Evolutionary conservation across 2,113 vertebrate genomes (phyloP), one percentile per base, ranked within the genome.

Genomic region (Ranitomeya imitator): DNA sequence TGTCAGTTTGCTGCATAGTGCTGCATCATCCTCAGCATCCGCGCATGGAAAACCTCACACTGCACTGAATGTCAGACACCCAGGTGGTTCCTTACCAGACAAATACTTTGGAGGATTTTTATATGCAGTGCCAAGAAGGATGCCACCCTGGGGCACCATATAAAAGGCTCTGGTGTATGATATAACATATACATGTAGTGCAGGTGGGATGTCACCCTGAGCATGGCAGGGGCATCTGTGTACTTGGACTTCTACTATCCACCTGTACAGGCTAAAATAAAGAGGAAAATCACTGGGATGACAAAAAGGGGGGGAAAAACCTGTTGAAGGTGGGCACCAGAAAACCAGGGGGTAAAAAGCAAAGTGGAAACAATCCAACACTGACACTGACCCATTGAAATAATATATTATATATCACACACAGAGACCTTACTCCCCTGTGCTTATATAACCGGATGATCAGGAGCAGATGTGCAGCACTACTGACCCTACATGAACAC

Each of bases 261-360:
- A 85, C 83, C 54, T 73, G 65, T 57, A 1, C 51, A 45, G 12
- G 15, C 21, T 57, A 13, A 57, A 11, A 31, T 1, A 57, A 57
- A 57, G 12, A 57, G 55, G 9, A 9, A 55, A 57, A 57, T 57
- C 12, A 13, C 8, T 4, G 6, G 15, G 2, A 67, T 19, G 15
- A 11, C 23, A 57, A 8, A 31, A 21, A 18, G 7, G 6, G 4
- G 52, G 11, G 57, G n/a, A 91, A 85, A 90, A 93, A 92, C 92
- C 93, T 93, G 69, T 92, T 92, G 92, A 54, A 26, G 85, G 21
- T 31, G 59, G 51, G 59, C 45, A 16, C 65, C 16, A 23, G 18
- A 19, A 23, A 69, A 13, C 7, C 65, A 61, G 26, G 85, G 60
- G 78, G 78, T 12, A 55, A 54, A 14, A 52, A n/a, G 5, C 31